Evolutionary conservation across 2,797 vertebrate species (phyloP).

Genomic region (Megalops cyprinoides): DNA sequence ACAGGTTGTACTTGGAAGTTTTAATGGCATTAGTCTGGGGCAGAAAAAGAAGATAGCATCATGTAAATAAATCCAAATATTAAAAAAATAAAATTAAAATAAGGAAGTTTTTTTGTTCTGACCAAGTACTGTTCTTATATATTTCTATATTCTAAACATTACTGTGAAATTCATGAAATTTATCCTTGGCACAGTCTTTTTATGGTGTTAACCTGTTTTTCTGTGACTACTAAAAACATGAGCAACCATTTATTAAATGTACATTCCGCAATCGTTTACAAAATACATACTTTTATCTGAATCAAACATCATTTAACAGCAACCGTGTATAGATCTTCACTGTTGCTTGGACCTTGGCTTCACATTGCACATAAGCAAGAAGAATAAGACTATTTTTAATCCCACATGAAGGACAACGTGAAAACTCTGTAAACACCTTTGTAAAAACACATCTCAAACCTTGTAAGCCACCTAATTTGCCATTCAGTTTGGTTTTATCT

Average conservation of each 20-base stretch:
- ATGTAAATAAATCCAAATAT: background rate
- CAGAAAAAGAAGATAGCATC: background rate
- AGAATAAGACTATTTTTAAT: background rate
- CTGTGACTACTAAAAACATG: too few relatives aligned
- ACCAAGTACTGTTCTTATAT: background rate
- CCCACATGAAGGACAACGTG: background rate
- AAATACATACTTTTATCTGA: too few relatives aligned
- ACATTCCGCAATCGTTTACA: too few relatives aligned
- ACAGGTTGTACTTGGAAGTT: conserved; percentile 91
- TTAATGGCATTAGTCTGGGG: conserved; percentile 88
- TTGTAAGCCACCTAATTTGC: background rate
- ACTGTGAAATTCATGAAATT: too few relatives aligned
- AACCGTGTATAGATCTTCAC: too few relatives aligned
- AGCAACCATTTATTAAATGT: too few relatives aligned
- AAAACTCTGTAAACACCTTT: background rate
- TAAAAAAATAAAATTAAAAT: background rate
- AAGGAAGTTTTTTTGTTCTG: background rate
- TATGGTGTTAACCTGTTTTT: too few relatives aligned
- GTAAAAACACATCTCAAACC: background rate
- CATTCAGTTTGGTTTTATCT: background rate
- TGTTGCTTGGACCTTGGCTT: background rate
- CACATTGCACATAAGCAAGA: background rate
- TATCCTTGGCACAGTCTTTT: too few relatives aligned
- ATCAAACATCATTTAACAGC: too few relatives aligned
- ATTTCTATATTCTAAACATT: too few relatives aligned